Evolutionary conservation across 2,888 invertebrate species (phyloP).

Genomic region (Pimpla rufipes): DNA sequence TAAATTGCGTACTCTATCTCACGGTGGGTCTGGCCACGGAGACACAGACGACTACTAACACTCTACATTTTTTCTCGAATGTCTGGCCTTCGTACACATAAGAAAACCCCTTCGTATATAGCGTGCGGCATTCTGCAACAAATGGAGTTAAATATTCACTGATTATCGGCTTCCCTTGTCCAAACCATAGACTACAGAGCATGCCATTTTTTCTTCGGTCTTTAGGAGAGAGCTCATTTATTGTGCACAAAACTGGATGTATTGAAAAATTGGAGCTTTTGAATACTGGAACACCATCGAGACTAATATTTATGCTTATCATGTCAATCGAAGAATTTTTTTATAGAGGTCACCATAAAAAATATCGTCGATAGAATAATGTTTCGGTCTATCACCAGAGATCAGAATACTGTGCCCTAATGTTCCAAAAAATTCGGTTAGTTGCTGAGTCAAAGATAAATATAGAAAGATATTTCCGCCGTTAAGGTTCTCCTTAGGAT

Average conservation of each 20-base stretch:
- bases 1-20: not conserved
- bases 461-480: too few species aligned
- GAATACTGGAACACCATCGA: too few species aligned
- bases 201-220: not conserved
- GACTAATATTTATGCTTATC: not conserved
- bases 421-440: not conserved
- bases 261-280: too few species aligned
- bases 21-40: slow-evolving; percentile 1
- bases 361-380: not conserved
- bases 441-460: not conserved
- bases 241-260: not conserved
- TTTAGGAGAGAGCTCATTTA: slow-evolving; percentile 1
- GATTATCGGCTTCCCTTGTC: not conserved
- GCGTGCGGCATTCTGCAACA: not conserved
- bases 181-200: not conserved
- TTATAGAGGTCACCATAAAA: not conserved
- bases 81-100: not conserved
- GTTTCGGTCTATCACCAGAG: slow-evolving; percentile 1
- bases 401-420: not conserved
- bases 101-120: slow-evolving; percentile 23
- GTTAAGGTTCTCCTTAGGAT: too few species aligned
- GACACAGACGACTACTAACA: not conserved
- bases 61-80: not conserved
- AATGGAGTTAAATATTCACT: not conserved
- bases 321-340: not conserved